A percentile compares a stretch with the other conserved stretches of the same genome.
Evolutionary conservation across 1,140 invertebrate species (phyloP).

Genomic region (Saccostrea cuccullata): DNA sequence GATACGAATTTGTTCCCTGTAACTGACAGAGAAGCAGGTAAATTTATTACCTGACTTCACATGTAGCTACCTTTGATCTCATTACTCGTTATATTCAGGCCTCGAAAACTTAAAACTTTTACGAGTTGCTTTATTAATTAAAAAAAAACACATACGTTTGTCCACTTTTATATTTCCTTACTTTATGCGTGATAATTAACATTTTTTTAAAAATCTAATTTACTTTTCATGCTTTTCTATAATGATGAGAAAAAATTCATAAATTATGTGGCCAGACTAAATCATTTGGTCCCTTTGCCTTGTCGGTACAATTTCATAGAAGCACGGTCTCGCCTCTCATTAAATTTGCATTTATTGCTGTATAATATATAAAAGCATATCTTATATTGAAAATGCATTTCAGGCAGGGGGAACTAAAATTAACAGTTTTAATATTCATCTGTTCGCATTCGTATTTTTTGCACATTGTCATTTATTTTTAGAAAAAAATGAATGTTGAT

Average conservation of each 20-base stretch:
- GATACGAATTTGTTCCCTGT: too few species aligned
- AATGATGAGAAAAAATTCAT: background rate
- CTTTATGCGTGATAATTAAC: too few species aligned
- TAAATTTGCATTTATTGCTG: background rate
- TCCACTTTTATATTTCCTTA: too few species aligned
- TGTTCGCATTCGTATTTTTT: background rate
- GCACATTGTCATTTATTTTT: constrained; percentile 6
- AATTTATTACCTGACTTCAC: too few species aligned
- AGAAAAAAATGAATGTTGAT: constrained; percentile 24
- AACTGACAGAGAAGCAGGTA: too few species aligned
- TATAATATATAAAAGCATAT: background rate
- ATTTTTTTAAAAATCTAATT: too few species aligned
- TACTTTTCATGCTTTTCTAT: too few species aligned
- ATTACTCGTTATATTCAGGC: too few species aligned
- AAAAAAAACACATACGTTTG: too few species aligned
- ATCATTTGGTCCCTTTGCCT: background rate
- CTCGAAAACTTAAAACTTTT: too few species aligned
- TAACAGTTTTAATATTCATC: background rate
- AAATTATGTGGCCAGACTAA: background rate
- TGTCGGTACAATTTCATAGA: background rate
- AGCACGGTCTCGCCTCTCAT: background rate
- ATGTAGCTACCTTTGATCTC: too few species aligned
- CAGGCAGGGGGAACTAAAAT: background rate
- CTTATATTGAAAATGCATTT: background rate
- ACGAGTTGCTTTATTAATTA: too few species aligned